Conservation (phyloP, 2,888 invertebrate genomes). For the Conomelus anceps region DNA sequence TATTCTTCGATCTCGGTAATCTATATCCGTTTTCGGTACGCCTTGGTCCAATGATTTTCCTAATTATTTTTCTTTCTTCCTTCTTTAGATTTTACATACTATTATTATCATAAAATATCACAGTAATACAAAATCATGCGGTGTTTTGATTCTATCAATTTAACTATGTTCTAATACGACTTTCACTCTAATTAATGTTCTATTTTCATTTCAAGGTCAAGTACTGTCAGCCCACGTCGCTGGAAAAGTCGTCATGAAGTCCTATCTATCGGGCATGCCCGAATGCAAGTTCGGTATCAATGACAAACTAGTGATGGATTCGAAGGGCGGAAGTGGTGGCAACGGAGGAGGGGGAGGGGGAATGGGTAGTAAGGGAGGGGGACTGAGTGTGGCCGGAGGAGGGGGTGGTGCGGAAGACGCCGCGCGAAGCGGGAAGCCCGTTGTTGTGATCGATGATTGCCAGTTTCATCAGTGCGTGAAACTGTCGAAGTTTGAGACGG, state of each 20-base stretch:
- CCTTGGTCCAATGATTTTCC: too few species aligned
- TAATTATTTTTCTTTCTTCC: too few species aligned
- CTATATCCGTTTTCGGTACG: too few species aligned
- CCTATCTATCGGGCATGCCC: constrained; percentile 98
- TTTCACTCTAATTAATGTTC: neutral
- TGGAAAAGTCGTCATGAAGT: constrained; percentile 99
- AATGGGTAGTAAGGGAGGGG: neutral
- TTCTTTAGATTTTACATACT: too few species aligned
- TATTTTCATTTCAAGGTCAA: constrained; percentile 82
- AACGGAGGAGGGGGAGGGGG: constrained; percentile 39
- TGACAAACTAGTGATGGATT: constrained; percentile 98
- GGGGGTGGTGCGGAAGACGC: constrained; percentile 32
- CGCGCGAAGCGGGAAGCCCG: constrained; percentile 87
- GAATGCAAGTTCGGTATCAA: constrained; percentile 99
- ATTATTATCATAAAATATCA: too few species aligned
- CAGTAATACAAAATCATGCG: too few species aligned
- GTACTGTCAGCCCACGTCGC: constrained; percentile 98
- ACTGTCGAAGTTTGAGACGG: constrained; percentile 98
- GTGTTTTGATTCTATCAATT: too few species aligned
- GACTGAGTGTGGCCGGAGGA: constrained; percentile 38
- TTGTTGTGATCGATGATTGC: constrained; percentile 98
- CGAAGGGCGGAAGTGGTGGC: constrained; percentile 59
- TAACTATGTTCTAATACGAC: too few species aligned
- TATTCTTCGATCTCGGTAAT: too few species aligned
- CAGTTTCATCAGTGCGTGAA: constrained; percentile 99